phyloP scores from a whole-genome alignment of 2,113 vertebrate species.

The Tupaia tana region DNA sequence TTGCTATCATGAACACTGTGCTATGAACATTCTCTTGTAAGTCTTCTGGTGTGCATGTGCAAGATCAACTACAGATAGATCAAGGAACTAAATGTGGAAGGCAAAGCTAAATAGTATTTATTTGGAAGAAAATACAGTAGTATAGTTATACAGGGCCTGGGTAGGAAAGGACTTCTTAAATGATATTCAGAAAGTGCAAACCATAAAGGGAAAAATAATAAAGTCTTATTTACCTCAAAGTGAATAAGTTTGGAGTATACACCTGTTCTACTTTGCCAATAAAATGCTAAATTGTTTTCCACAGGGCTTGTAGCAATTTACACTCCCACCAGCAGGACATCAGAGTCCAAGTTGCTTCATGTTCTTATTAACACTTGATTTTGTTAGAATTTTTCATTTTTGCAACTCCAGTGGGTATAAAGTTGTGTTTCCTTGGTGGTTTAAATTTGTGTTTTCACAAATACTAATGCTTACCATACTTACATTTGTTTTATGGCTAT shows the following conservation, averaged over 20 bases:
- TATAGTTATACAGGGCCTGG: neutral
- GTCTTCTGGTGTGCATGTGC: neutral
- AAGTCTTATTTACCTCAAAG: neutral
- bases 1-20: neutral
- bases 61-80: neutral
- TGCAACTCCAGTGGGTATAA: neutral
- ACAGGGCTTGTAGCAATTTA: too few relatives aligned
- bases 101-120: neutral
- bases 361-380: neutral
- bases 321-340: fast-evolving
- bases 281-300: neutral
- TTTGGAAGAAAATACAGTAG: neutral
- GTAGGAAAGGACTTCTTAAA: neutral
- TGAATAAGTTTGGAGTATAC: too few relatives aligned
- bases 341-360: neutral
- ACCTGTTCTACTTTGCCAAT: neutral
- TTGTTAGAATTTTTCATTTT: neutral
- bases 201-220: neutral
- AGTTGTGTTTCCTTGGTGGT: neutral
- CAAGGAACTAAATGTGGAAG: neutral
- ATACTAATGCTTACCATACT: neutral
- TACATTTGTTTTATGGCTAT: neutral
- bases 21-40: neutral
- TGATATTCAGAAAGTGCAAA: neutral
- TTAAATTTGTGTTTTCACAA: neutral